A percentile compares a stretch with the other conserved stretches of the same genome.
Evolutionary conservation across 2,113 vertebrate species (phyloP).

Genomic region (Hippocampus barbouri): DNA sequence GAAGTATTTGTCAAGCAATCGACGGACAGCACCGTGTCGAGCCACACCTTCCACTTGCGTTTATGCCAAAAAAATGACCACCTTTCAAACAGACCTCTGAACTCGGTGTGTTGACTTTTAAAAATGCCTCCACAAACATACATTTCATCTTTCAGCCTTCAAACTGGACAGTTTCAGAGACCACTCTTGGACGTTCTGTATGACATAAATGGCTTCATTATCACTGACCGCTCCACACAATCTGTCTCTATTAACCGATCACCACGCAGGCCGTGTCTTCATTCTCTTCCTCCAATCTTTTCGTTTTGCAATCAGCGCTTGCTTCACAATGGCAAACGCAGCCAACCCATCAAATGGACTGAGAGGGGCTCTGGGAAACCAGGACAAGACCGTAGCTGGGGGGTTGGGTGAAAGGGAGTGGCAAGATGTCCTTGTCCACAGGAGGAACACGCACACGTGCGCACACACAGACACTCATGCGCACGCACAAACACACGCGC

Average conservation of each 20-base stretch:
- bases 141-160: not conserved
- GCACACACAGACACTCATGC: too few relatives aligned
- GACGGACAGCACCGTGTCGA: too few relatives aligned
- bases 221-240: constrained; percentile 20
- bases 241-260: constrained; percentile 30
- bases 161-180: not conserved
- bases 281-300: constrained; percentile 34
- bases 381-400: constrained; percentile 37
- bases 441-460: constrained; percentile 14
- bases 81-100: too few relatives aligned
- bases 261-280: constrained; percentile 28
- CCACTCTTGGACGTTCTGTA: not conserved
- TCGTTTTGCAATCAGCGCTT: constrained; percentile 49
- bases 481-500: constrained; percentile 1
- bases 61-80: too few relatives aligned
- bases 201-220: not conserved
- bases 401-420: constrained; percentile 42
- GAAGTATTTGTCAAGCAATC: not conserved
- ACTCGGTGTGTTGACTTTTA: not conserved
- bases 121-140: not conserved
- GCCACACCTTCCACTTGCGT: too few relatives aligned
- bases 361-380: constrained; percentile 34
- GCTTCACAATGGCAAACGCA: constrained; percentile 47
- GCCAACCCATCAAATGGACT: constrained; percentile 56
- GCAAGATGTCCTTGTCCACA: constrained; percentile 52